A percentile compares a stretch with the other conserved stretches of the same genome.
These are phyloP conservation scores for Tachysurus vachellii DNA, from an alignment of 2,113 vertebrate species.

Conservation along the genomic window DNA sequence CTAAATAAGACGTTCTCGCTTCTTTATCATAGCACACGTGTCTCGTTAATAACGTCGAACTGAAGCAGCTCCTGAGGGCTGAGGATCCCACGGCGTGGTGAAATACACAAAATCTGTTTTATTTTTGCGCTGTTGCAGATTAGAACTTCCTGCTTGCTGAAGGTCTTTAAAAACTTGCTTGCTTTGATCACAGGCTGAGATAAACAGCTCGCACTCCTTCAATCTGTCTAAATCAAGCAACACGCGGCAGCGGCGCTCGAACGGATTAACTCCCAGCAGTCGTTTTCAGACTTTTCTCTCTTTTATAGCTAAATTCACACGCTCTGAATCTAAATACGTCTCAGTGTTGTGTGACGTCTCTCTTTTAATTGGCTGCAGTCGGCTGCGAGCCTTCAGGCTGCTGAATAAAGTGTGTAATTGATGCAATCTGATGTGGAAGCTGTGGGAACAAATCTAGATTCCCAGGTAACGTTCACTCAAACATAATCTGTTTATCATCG, in stretches of 20 bases:
- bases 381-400: background rate
- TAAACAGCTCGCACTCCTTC: slow-evolving; percentile 2
- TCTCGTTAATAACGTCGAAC: background rate
- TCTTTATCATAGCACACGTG: background rate
- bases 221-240: background rate
- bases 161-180: slow-evolving; percentile 6
- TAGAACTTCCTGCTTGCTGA: slow-evolving; percentile 6
- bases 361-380: background rate
- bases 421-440: background rate
- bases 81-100: background rate
- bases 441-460: background rate
- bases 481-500: background rate
- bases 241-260: background rate
- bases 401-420: background rate
- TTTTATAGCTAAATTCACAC: background rate
- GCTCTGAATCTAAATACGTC: background rate
- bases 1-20: background rate
- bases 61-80: background rate
- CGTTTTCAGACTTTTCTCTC: background rate
- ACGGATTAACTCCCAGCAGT: background rate
- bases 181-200: slow-evolving; percentile 12
- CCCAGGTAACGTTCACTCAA: background rate
- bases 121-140: background rate
- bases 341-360: background rate
- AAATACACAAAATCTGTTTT: background rate